Conservation (phyloP, 2,888 invertebrate species). For the Acleris emargana region DNA sequence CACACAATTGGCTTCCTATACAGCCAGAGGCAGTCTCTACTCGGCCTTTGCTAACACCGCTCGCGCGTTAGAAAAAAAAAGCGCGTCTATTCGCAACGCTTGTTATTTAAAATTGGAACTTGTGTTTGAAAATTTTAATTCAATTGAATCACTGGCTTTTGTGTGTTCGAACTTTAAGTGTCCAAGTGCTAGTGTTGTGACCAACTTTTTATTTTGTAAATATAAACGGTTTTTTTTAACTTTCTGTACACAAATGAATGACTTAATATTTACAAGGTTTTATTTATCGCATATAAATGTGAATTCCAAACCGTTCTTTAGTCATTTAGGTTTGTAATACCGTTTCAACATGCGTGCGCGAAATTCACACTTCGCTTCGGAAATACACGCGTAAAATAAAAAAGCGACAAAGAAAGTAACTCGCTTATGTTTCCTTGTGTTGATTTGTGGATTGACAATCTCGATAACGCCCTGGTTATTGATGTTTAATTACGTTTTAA, state of each 20-base stretch:
- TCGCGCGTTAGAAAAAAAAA: slow-evolving; percentile 52
- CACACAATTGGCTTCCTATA: slow-evolving; percentile 31
- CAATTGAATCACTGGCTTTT: slow-evolving; percentile 5
- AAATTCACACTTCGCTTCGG: slow-evolving; percentile 42
- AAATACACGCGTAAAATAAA: slow-evolving; percentile 38
- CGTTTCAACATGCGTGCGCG: slow-evolving; percentile 46
- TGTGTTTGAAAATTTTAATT: neutral
- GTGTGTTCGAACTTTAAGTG: slow-evolving; percentile 7
- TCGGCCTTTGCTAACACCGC: slow-evolving; percentile 55
- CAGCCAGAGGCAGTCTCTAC: slow-evolving; percentile 57
- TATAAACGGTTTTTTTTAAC: slow-evolving; percentile 19
- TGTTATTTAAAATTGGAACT: slow-evolving; percentile 28
- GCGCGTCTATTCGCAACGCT: slow-evolving; percentile 20
- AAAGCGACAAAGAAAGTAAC: slow-evolving; percentile 48
- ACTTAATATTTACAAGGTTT: slow-evolving; percentile 10
- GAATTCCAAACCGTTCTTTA: slow-evolving; percentile 21
- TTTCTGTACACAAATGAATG: slow-evolving; percentile 30
- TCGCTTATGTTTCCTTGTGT: slow-evolving; percentile 38
- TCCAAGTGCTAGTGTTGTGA: slow-evolving; percentile 31
- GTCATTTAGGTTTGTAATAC: slow-evolving; percentile 37
- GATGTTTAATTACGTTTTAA: slow-evolving; percentile 13
- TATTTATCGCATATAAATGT: slow-evolving; percentile 12
- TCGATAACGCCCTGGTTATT: slow-evolving; percentile 27
- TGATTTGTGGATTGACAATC: slow-evolving; percentile 33
- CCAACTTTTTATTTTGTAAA: slow-evolving; percentile 13